Conservation (phyloP, 2,797 vertebrate genomes). For the Girardinus metallicus region DNA sequence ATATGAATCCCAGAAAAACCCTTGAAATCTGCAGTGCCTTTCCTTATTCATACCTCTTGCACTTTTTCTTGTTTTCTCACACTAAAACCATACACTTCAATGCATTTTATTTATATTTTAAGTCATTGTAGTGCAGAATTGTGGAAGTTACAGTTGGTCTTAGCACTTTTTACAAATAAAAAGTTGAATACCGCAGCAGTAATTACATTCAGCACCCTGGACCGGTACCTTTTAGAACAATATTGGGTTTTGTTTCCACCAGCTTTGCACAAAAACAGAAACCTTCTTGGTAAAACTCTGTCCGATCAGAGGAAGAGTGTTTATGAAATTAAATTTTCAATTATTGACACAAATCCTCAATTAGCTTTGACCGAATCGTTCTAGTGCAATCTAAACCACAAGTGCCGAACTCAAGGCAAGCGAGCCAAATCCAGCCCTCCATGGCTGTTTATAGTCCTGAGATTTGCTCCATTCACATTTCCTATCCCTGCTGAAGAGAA, state of each 20-base stretch:
- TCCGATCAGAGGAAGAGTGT: neutral
- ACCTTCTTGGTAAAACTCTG: neutral
- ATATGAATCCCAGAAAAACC: conserved; percentile 8
- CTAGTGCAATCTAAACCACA: neutral
- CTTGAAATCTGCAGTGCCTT: neutral
- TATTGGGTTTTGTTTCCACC: neutral
- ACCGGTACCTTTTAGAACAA: neutral
- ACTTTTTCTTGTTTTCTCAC: neutral
- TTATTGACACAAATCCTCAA: neutral
- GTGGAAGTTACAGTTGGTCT: neutral
- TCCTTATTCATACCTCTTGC: neutral
- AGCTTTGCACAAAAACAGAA: neutral
- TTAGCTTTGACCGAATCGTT: neutral
- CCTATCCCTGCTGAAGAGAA: neutral
- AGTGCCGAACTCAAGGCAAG: no score
- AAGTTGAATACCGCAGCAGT: neutral
- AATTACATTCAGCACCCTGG: neutral
- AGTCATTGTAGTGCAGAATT: neutral
- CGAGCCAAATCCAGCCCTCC: no score
- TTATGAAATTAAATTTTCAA: neutral
- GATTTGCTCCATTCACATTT: neutral
- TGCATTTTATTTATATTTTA: neutral
- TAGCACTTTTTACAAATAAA: neutral
- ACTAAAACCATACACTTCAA: neutral
- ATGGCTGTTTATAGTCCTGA: neutral